phyloP scores from a whole-genome alignment of 2,797 vertebrate genomes.

The Aselliscus stoliczkanus region DNA sequence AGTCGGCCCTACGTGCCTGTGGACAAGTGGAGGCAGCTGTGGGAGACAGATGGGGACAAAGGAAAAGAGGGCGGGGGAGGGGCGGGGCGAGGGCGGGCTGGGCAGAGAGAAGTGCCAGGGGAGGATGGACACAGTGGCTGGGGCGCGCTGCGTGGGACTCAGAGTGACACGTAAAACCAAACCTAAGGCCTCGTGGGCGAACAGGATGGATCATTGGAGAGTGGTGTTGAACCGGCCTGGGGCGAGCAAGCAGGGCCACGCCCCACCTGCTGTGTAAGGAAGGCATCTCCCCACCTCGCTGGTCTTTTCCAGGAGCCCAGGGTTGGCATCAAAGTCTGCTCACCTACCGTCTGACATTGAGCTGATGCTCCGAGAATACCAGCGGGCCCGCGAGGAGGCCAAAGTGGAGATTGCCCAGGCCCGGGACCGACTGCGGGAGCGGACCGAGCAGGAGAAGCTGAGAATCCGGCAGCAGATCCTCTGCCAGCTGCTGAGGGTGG shows the following conservation, averaged over 20 bases:
- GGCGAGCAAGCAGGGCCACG: not conserved
- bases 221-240: not conserved
- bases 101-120: not conserved
- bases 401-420: slow-evolving; percentile 92
- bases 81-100: not conserved
- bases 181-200: not conserved
- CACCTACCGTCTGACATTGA: slow-evolving; percentile 90
- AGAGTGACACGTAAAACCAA: not conserved
- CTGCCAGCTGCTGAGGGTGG: slow-evolving; percentile 86
- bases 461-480: slow-evolving; percentile 88
- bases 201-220: not conserved
- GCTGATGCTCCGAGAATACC: slow-evolving; percentile 88
- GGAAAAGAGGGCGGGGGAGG: not conserved
- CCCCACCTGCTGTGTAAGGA: not conserved
- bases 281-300: not conserved
- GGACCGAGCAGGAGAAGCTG: slow-evolving; percentile 91
- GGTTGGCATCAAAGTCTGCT: slow-evolving; percentile 71
- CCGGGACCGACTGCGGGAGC: slow-evolving; percentile 87
- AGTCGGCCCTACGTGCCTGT: not conserved
- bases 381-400: slow-evolving; percentile 91
- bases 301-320: slow-evolving; percentile 40
- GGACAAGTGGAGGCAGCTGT: not conserved
- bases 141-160: not conserved
- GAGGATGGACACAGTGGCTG: not conserved
- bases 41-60: not conserved